Conservation (phyloP, 2,797 vertebrate genomes). For the Cyclopterus lumpus region DNA sequence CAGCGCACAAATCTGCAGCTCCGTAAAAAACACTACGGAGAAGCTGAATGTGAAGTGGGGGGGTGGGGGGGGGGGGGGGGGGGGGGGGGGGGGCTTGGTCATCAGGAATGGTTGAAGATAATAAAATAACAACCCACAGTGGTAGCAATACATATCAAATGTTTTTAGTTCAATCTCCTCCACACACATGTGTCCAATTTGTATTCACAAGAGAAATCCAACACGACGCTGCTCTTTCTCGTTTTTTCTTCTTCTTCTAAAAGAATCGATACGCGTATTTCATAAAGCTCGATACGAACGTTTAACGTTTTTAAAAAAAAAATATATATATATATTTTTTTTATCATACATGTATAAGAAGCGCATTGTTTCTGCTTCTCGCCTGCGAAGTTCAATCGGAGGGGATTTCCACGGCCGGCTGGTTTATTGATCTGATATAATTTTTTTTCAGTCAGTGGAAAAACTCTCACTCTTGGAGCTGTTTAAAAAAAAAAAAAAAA, state of each 20-base stretch:
- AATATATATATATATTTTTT: no score
- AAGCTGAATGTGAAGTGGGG: conserved; percentile 33
- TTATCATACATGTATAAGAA: neutral
- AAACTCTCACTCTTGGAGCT: neutral
- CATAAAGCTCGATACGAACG: neutral
- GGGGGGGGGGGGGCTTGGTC: conserved; percentile 51
- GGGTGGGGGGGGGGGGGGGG: conserved; percentile 38
- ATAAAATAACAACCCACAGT: conserved; percentile 34
- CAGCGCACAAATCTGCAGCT: conserved; percentile 76
- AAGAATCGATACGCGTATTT: conserved; percentile 18
- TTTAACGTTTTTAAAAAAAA: no score
- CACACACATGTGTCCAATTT: conserved; percentile 20
- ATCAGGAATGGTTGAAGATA: conserved; percentile 19
- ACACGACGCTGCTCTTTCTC: conserved; percentile 12
- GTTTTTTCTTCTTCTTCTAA: conserved; percentile 10
- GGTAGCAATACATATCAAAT: conserved; percentile 56
- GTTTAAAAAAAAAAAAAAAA: neutral
- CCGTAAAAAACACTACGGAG: conserved; percentile 48
- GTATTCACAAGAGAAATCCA: conserved; percentile 43
- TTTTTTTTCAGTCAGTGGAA: neutral
- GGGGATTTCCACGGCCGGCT: conserved; percentile 15
- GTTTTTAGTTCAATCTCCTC: conserved; percentile 42
- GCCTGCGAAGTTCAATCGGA: neutral
- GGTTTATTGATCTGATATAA: conserved; percentile 32
- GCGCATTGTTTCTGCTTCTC: neutral